Conservation (phyloP, 2,888 invertebrate genomes). For the Venustoraphidia nigricollis region DNA sequence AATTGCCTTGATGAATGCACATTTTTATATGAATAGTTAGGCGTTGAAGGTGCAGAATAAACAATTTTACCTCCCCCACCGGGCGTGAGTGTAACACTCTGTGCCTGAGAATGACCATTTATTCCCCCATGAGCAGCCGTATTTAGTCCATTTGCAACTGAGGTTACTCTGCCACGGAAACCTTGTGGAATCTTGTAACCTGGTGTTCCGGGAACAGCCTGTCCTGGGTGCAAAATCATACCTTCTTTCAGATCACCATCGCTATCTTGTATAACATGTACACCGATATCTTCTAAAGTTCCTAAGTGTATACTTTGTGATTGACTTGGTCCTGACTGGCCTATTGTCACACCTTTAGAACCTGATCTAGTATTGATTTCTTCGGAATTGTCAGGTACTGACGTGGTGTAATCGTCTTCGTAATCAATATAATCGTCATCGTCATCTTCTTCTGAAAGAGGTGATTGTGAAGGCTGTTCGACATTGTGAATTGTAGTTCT, state of each 20-base stretch:
- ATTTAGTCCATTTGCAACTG: conserved; percentile 42
- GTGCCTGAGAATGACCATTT: conserved; percentile 47
- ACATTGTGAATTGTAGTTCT: neutral
- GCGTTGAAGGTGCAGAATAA: conserved; percentile 22
- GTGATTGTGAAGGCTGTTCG: neutral
- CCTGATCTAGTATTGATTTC: conserved; percentile 21
- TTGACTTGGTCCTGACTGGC: conserved; percentile 28
- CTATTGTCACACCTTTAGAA: conserved; percentile 21
- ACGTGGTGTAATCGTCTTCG: conserved; percentile 34
- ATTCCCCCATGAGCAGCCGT: conserved; percentile 40
- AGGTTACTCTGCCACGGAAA: conserved; percentile 47
- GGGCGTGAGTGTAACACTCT: conserved; percentile 36
- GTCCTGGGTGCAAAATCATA: conserved; percentile 46
- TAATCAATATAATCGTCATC: conserved; percentile 44
- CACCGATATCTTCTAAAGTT: conserved; percentile 39
- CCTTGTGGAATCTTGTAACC: conserved; percentile 53
- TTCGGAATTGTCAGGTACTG: conserved; percentile 26
- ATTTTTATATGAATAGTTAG: conserved; percentile 5
- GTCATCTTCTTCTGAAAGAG: conserved; percentile 23
- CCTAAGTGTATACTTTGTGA: conserved; percentile 48
- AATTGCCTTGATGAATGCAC: no score
- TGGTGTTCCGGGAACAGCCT: conserved; percentile 48
- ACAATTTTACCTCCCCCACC: conserved; percentile 23
- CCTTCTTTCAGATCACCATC: conserved; percentile 32
- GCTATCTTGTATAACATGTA: conserved; percentile 42